These are phyloP conservation scores for Holothuria glaberrima DNA, from an alignment of 35 echinoderm and acorn worm genomes.

Conservation along the genomic window DNA sequence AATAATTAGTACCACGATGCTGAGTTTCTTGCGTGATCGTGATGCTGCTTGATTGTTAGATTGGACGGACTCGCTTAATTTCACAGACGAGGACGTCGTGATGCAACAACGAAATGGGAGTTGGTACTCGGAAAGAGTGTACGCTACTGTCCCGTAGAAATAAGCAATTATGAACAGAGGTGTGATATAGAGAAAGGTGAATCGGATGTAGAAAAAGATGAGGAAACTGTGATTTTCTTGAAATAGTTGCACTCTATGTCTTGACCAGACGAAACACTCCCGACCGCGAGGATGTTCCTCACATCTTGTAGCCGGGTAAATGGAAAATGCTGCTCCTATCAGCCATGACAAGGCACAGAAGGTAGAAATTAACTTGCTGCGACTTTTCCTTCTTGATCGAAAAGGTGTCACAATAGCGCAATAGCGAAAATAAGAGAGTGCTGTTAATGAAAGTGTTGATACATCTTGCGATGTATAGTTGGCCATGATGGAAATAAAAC, in stretches of 20 bases:
- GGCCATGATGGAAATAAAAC: background rate
- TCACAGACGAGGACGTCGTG: background rate
- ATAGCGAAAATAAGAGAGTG: conserved; percentile 10
- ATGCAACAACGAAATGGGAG: background rate
- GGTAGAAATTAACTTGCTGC: background rate
- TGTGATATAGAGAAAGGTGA: background rate
- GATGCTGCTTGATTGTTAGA: too few species aligned
- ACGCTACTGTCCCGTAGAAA: background rate
- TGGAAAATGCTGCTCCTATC: background rate
- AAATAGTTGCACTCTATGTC: background rate
- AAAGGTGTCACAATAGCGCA: conserved; percentile 16
- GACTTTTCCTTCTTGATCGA: background rate
- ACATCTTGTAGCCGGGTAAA: background rate
- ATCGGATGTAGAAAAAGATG: background rate
- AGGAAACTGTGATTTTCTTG: background rate
- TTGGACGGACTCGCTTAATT: too few species aligned
- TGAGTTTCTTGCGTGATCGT: conserved; percentile 29
- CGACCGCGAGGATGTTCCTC: too few species aligned
- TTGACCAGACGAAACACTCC: background rate
- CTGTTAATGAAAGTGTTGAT: conserved; percentile 5
- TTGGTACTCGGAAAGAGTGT: background rate
- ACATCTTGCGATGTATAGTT: conserved; percentile 46
- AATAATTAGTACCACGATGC: background rate
- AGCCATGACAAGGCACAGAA: background rate
- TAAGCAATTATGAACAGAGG: background rate